Evolutionary conservation across 2,888 invertebrate species (phyloP).

Genomic region (Caenorhabditis sp.): DNA sequence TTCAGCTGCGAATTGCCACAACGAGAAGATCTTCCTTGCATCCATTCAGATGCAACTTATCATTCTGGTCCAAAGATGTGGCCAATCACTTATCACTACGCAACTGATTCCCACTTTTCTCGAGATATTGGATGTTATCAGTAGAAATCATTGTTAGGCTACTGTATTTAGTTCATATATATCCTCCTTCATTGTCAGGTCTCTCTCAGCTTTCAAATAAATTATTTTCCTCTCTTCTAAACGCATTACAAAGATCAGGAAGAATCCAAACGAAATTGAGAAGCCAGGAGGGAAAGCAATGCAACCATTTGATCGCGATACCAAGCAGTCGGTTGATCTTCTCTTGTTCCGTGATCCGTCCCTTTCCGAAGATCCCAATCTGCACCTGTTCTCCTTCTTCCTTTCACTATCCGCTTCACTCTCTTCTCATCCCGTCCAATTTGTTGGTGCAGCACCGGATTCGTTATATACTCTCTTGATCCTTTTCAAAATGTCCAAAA

Average conservation of each 20-base stretch:
- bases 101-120: slow-evolving; percentile 26
- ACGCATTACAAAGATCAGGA: neutral
- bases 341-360: neutral
- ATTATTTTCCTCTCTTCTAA: neutral
- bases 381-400: slow-evolving; percentile 33
- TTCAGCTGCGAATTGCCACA: slow-evolving; percentile 55
- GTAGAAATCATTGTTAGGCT: slow-evolving; percentile 8
- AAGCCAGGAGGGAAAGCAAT: neutral
- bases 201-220: neutral
- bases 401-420: slow-evolving; percentile 5
- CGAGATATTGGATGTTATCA: slow-evolving; percentile 61
- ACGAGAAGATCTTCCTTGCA: slow-evolving; percentile 41
- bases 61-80: slow-evolving; percentile 58
- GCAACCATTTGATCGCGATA: neutral
- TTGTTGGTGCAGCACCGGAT: neutral
- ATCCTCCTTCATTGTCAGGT: neutral
- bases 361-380: slow-evolving; percentile 19
- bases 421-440: neutral
- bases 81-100: slow-evolving; percentile 57
- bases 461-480: neutral
- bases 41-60: slow-evolving; percentile 58
- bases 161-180: neutral
- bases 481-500: neutral
- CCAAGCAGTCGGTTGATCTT: neutral
- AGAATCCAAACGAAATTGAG: neutral